These are phyloP conservation scores for Philopotamus ludificatus DNA, from an alignment of 1,140 invertebrate genomes.

Conservation along the genomic window DNA sequence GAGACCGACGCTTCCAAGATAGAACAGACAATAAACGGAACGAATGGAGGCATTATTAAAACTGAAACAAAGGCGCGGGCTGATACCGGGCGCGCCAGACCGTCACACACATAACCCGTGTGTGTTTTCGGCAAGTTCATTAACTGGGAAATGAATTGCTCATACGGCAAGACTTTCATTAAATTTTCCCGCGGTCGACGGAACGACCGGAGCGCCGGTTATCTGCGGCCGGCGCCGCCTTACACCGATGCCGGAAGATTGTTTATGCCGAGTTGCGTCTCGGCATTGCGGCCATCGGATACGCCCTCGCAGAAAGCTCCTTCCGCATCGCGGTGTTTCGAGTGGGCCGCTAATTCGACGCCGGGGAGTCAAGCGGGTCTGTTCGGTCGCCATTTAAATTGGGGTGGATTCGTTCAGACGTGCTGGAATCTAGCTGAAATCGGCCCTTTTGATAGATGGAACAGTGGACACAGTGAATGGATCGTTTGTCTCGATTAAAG, in stretches of 20 bases:
- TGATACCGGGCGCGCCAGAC: background rate
- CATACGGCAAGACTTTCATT: slow-evolving; percentile 32
- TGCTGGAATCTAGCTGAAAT: too few relatives aligned
- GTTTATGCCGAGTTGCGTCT: slow-evolving; percentile 18
- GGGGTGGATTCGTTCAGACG: too few relatives aligned
- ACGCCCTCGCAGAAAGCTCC: background rate
- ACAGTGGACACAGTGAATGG: too few relatives aligned
- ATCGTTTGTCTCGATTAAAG: too few relatives aligned
- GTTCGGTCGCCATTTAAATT: too few relatives aligned
- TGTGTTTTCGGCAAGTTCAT: background rate
- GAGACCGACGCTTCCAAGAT: too few relatives aligned
- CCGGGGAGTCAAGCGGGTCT: too few relatives aligned
- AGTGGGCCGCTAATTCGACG: too few relatives aligned
- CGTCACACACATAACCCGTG: background rate
- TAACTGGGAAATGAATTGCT: slow-evolving; percentile 19
- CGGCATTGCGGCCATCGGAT: background rate
- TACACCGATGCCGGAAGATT: background rate
- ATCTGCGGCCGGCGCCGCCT: background rate
- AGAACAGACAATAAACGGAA: too few relatives aligned
- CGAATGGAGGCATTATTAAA: background rate
- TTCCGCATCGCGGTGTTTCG: background rate
- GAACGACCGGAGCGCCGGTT: background rate
- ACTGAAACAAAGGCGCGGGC: background rate
- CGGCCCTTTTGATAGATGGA: too few relatives aligned
- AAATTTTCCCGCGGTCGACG: slow-evolving; percentile 6